Base-by-base conservation (phyloP, 2,888 invertebrate species). In the Ophion ellenae region DNA sequence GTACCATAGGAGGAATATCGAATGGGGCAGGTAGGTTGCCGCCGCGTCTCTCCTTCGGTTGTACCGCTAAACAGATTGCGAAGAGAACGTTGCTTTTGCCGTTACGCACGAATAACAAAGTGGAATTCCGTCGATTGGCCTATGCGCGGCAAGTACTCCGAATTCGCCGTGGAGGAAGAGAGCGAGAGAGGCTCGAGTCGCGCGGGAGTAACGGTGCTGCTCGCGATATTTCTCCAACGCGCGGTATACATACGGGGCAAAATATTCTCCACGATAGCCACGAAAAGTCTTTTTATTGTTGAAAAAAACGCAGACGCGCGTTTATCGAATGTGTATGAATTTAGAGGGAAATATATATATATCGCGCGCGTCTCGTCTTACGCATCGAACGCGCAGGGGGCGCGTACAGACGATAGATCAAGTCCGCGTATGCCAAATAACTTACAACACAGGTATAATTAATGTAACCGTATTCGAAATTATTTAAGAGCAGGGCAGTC, bases 41-140 rank as follows among this genome's bases (percentile, higher is more conserved):
- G 32, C 45, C 45, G 9, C 45, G 45, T 47, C 14, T 47, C 47
- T 47, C 47, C 47, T 14, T 47, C 20, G 20, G 20, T 61, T 76
- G 17, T 75, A 84, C 84, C 84, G 84, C 76, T 84, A 67, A 77
- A 76, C 53, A 36, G 45, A 73, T 9, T 64, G 11, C 32, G 20
- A 59, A 32, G 77, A 76, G 57, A n/a, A 17, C 20, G 11, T 40
- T 28, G 57, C 45, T 45, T 66, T 24, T 66, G 67, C 82, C 81
- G 84, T 81, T 84, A 81, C 81, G 77, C 76, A 61, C 74, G 73
- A 84, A 77, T 32, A 77, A 81, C 73, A 45, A 14, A 53, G 36
- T 20, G 84, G 84, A 81, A 84, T 84, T 74, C 61, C 61, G 66
- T 77, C 76, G 76, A 84, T 84, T 84, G 64, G 73, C 53, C 32